These are phyloP conservation scores for Sinhomidia bicolor DNA, from an alignment of 2,888 invertebrate genomes.

Conservation along the genomic window DNA sequence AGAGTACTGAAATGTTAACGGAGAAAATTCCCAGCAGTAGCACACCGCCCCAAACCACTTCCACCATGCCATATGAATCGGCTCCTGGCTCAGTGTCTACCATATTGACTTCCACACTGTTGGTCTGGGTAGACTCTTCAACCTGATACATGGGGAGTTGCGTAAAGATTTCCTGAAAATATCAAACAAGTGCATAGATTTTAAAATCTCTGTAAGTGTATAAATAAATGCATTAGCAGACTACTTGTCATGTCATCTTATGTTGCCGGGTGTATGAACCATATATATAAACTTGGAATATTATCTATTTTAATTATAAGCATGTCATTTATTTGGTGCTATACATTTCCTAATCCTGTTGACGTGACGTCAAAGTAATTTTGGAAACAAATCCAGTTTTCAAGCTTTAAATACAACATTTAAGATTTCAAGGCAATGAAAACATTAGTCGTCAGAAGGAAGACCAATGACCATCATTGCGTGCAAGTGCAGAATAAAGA, in stretches of 20 bases:
- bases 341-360: not conserved
- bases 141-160: slow-evolving; percentile 56
- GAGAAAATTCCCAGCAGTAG: slow-evolving; percentile 77
- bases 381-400: not conserved
- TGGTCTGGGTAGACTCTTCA: slow-evolving; percentile 30
- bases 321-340: not conserved
- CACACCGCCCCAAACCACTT: slow-evolving; percentile 79
- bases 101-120: slow-evolving; percentile 33
- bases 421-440: slow-evolving; percentile 1
- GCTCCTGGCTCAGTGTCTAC: slow-evolving; percentile 15
- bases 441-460: not conserved
- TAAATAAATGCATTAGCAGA: too few relatives aligned
- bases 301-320: too few relatives aligned
- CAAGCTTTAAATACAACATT: not conserved
- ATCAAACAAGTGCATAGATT: not conserved
- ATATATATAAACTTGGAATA: not conserved
- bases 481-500: slow-evolving; percentile 40
- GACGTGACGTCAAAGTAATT: not conserved
- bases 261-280: not conserved
- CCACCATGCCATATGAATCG: slow-evolving; percentile 64
- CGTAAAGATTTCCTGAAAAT: not conserved
- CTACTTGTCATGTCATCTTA: not conserved
- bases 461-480: slow-evolving; percentile 51
- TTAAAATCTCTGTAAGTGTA: not conserved
- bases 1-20: slow-evolving; percentile 78